Evolutionary conservation across 2,797 vertebrate genomes (phyloP).

Genomic region (Zenarchopterus dispar): DNA sequence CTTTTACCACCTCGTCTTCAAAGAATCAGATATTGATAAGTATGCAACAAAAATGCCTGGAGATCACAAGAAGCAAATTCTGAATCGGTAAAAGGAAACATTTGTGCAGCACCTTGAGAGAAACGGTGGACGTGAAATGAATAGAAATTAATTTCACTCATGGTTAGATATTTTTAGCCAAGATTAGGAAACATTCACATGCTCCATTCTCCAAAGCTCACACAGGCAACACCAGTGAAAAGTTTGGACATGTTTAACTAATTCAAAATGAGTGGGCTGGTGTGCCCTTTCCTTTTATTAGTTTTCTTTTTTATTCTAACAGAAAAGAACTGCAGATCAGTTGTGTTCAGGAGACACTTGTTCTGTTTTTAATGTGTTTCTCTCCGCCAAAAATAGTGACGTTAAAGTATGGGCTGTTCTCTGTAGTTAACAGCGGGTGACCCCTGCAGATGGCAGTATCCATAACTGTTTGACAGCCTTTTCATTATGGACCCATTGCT

Average conservation of each 20-base stretch:
- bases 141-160: conserved; percentile 73
- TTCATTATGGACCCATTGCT: conserved; percentile 52
- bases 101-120: conserved; percentile 44
- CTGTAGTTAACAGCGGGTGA: conserved; percentile 56
- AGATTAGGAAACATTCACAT: conserved; percentile 38
- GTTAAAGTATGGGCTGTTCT: conserved; percentile 40
- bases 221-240: conserved; percentile 13
- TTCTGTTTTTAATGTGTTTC: conserved; percentile 42
- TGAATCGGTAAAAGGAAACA: conserved; percentile 47
- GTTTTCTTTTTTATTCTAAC: conserved; percentile 4
- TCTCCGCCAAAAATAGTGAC: conserved; percentile 52
- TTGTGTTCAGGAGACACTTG: conserved; percentile 41
- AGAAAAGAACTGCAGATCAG: neutral
- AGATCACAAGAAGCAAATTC: conserved; percentile 48
- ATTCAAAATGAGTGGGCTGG: neutral
- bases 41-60: conserved; percentile 28
- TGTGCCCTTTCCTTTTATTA: neutral
- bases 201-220: conserved; percentile 21
- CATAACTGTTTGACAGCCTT: conserved; percentile 68
- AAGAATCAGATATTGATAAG: conserved; percentile 57
- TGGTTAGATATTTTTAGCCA: conserved; percentile 46
- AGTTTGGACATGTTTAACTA: neutral
- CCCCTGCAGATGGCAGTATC: conserved; percentile 47
- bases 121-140: conserved; percentile 47
- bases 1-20: conserved; percentile 35